phyloP scores from a whole-genome alignment of 2,113 vertebrate species.

The Rhynchomys soricoides region DNA sequence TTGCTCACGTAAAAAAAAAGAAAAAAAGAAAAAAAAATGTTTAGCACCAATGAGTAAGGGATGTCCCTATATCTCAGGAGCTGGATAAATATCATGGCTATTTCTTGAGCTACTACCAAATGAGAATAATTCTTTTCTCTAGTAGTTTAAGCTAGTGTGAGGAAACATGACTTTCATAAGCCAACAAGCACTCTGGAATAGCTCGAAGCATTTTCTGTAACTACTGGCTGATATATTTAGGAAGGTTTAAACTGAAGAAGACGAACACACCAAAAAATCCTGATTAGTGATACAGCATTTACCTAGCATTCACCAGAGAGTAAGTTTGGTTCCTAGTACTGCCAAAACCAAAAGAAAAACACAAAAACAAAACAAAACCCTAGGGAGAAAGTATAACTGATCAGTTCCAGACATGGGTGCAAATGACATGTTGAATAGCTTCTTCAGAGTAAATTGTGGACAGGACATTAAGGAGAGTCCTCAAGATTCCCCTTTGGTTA shows the following conservation, averaged over 20 bases:
- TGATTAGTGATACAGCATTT: background rate
- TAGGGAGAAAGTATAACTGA: background rate
- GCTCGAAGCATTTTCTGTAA: background rate
- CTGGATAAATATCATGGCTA: background rate
- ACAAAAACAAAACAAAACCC: background rate
- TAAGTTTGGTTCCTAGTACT: background rate
- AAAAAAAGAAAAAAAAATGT: no score
- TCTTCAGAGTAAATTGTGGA: background rate
- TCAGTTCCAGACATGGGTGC: background rate
- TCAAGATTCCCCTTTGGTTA: background rate
- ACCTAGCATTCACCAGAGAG: background rate
- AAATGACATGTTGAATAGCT: background rate
- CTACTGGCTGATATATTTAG: background rate
- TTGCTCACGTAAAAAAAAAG: background rate
- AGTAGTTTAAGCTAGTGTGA: background rate
- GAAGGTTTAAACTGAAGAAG: slow-evolving; percentile 1
- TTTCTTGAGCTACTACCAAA: background rate
- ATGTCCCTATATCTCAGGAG: background rate
- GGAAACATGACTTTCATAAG: background rate
- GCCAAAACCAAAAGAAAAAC: background rate
- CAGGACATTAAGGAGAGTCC: background rate
- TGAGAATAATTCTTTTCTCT: background rate
- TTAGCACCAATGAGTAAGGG: background rate
- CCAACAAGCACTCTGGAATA: background rate
- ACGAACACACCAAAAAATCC: background rate